These are phyloP conservation scores for Hydriomena furcata DNA, from an alignment of 2,888 invertebrate species.

Conservation along the genomic window DNA sequence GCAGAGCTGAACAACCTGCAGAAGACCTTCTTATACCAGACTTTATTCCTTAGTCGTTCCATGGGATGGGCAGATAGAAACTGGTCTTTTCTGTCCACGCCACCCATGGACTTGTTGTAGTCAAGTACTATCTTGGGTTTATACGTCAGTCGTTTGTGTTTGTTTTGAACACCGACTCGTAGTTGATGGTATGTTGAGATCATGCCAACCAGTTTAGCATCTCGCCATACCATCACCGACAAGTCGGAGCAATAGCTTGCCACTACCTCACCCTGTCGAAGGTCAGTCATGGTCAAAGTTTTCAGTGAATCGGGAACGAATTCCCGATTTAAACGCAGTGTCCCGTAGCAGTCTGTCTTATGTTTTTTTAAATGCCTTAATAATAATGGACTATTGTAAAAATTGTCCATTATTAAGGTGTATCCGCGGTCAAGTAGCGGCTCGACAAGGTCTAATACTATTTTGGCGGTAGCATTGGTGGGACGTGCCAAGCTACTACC, in stretches of 20 bases:
- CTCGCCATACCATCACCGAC: constrained; percentile 56
- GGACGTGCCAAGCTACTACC: neutral
- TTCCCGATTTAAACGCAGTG: constrained; percentile 30
- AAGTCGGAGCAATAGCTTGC: constrained; percentile 37
- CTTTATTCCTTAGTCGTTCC: constrained; percentile 28
- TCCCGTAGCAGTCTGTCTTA: constrained; percentile 29
- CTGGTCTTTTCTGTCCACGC: too few relatives aligned
- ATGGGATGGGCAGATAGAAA: too few relatives aligned
- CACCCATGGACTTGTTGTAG: neutral
- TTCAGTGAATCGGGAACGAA: constrained; percentile 30
- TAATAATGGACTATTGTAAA: constrained; percentile 22
- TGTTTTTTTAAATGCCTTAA: constrained; percentile 9
- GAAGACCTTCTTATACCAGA: constrained; percentile 35
- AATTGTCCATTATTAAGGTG: constrained; percentile 24
- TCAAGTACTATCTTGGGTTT: neutral
- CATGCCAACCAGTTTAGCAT: neutral
- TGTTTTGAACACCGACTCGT: neutral
- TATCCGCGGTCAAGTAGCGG: constrained; percentile 22
- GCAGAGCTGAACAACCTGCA: neutral
- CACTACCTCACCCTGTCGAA: constrained; percentile 29
- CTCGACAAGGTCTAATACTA: constrained; percentile 10
- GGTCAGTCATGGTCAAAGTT: constrained; percentile 23
- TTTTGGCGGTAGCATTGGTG: constrained; percentile 15
- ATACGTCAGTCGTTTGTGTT: too few relatives aligned
- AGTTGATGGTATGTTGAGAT: neutral